Evolutionary conservation across 2,888 invertebrate genomes (phyloP), one percentile per base, ranked within the genome.

Genomic region (Lasioglossum morio): DNA sequence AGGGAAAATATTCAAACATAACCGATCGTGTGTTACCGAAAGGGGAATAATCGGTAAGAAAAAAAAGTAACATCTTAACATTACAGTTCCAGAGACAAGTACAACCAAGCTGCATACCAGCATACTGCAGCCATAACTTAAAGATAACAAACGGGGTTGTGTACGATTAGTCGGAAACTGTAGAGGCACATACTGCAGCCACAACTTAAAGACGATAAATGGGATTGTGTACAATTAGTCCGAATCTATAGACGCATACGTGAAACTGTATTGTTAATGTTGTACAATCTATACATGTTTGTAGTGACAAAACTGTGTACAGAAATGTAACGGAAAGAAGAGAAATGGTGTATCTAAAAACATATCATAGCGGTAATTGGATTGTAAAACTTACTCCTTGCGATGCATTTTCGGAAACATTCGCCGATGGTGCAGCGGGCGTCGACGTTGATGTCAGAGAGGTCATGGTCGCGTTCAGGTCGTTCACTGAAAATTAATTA

Each of bases 381-480:
- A 10, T n/a, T n/a, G 30, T 63, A 87, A 16, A 85, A 93, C 95
- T 95, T 91, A 95, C 95, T 93, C 92, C 93, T 88, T 94, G 94
- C 60, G 93, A 91, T 34, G 92, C 75, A 75, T 92, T 92, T 72
- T 95, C 95, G 19, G 86, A 89, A 46, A 88, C 63, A 53, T 91
- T 88, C 34, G 91, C 90, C 8, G 94, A 93, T 4, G 94, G 85
- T 78, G 84, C 79, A 23, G 53, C 74, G 34, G 96, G 95, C 46
- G 88, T 87, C 73, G 91, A 81, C 57, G 94, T 90, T 30, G 96
- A 95, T 72, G 96, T 96, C 88, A 96, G 93, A 92, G 96, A 96
- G 92, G 96, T 96, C n/a, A 96, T 94, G 0, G 96, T 96, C 19
- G 96, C 96, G 88, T 95, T 96, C 7, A 96, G 95, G 93, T 96